Evolutionary conservation across 2,797 vertebrate species (phyloP).

Genomic region (Muscicapa comitata): DNA sequence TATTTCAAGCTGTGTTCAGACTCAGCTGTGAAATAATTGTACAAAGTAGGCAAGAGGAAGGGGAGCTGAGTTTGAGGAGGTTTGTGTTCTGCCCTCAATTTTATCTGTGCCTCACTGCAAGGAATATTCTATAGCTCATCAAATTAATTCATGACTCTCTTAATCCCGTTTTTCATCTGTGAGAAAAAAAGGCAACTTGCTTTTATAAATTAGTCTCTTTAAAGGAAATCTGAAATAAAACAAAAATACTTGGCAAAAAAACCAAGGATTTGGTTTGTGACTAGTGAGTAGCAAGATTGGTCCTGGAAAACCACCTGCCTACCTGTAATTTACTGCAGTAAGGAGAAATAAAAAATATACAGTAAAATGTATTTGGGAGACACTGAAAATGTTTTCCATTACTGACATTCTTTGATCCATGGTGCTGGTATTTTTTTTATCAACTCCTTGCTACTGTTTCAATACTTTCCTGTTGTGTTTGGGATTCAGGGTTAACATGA

Average conservation of each 20-base stretch:
- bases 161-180: too few relatives aligned
- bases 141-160: neutral
- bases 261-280: neutral
- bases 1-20: slow-evolving; percentile 16
- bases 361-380: neutral
- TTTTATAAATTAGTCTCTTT: neutral
- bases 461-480: neutral
- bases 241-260: neutral
- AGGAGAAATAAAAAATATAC: neutral
- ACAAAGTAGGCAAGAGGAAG: neutral
- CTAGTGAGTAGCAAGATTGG: neutral
- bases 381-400: neutral
- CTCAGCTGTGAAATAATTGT: neutral
- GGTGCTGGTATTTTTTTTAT: neutral
- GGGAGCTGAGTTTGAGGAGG: neutral
- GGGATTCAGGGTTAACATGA: neutral
- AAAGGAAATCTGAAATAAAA: neutral
- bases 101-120: neutral
- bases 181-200: neutral
- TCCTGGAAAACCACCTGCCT: neutral
- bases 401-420: neutral
- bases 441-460: neutral
- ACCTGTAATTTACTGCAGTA: neutral
- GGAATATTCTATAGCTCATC: neutral
- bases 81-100: neutral